A percentile compares a stretch with the other conserved stretches of the same genome.
Evolutionary conservation across 1,140 invertebrate genomes (phyloP).

Genomic region (Drosophila athabasca): DNA sequence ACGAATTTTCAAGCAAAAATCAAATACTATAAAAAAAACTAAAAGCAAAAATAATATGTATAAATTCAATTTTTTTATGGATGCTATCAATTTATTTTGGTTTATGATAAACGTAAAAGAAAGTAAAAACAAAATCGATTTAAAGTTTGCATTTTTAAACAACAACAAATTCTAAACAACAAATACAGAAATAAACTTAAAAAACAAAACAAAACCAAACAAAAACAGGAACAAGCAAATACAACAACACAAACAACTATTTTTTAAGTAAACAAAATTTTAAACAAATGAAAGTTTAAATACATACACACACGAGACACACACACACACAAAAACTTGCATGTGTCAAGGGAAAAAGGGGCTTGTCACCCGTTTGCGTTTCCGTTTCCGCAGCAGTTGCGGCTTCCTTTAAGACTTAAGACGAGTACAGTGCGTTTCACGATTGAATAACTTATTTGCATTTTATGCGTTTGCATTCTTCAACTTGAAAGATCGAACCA

Average conservation of each 20-base stretch:
- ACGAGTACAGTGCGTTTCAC: not conserved
- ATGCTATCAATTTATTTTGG: slow-evolving; percentile 62
- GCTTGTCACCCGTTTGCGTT: slow-evolving; percentile 26
- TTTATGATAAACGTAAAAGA: slow-evolving; percentile 38
- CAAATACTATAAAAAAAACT: slow-evolving; percentile 19
- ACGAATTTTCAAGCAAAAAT: slow-evolving; percentile 42
- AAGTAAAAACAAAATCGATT: slow-evolving; percentile 16
- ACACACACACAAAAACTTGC: slow-evolving; percentile 22
- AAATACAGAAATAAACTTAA: slow-evolving; percentile 26
- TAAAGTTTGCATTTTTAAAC: slow-evolving; percentile 61
- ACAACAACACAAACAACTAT: slow-evolving; percentile 38
- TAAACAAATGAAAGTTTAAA: slow-evolving; percentile 30
- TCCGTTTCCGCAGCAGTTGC: slow-evolving; percentile 33
- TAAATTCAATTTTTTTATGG: slow-evolving; percentile 57
- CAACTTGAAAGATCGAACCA: too few species aligned
- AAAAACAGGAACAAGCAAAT: slow-evolving; percentile 7
- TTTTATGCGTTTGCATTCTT: too few species aligned
- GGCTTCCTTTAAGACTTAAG: slow-evolving; percentile 13
- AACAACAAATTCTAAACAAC: slow-evolving; percentile 46
- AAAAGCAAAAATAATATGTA: slow-evolving; percentile 27
- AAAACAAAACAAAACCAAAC: slow-evolving; percentile 27
- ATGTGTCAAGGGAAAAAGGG: slow-evolving; percentile 21
- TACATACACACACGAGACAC: slow-evolving; percentile 17
- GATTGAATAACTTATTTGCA: not conserved
- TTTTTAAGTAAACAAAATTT: slow-evolving; percentile 19